These are phyloP conservation scores for Chelonia mydas DNA, from an alignment of 2,797 vertebrate genomes.

Conservation along the genomic window DNA sequence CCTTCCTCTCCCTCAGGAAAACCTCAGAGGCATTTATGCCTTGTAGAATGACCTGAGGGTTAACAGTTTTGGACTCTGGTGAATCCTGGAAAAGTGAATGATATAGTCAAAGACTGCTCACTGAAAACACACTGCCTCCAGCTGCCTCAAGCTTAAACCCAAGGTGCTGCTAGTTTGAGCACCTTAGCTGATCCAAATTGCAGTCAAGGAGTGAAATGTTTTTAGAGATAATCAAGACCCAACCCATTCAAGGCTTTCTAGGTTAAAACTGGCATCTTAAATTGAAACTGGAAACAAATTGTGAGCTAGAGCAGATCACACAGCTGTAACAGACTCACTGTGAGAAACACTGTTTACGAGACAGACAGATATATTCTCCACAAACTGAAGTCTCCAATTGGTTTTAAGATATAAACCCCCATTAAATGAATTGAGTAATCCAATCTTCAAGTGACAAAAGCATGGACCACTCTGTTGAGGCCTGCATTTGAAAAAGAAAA, in stretches of 20 bases:
- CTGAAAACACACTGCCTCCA: neutral
- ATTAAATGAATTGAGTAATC: neutral
- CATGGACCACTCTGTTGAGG: neutral
- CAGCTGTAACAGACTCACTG: slow-evolving; percentile 15
- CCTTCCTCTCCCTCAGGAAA: neutral
- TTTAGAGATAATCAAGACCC: neutral
- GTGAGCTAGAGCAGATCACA: neutral
- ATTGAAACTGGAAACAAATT: neutral
- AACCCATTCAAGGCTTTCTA: neutral
- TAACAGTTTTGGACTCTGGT: neutral
- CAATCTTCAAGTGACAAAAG: neutral
- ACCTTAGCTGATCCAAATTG: neutral
- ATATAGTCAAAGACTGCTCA: neutral
- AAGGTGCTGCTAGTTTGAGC: neutral
- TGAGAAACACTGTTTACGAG: neutral
- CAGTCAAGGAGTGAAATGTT: neutral
- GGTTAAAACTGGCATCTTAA: slow-evolving; percentile 9
- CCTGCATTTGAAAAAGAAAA: slow-evolving; percentile 17
- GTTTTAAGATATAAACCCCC: neutral
- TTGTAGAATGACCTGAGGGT: neutral
- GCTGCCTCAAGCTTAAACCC: neutral
- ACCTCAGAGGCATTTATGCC: neutral
- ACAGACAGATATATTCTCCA: neutral
- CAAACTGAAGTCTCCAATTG: neutral
- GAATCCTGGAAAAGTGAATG: neutral